A percentile compares a stretch with the other conserved stretches of the same genome.
These are phyloP conservation scores for Anabacerthia variegaticeps DNA, from an alignment of 2,797 vertebrate genomes.

Conservation along the genomic window DNA sequence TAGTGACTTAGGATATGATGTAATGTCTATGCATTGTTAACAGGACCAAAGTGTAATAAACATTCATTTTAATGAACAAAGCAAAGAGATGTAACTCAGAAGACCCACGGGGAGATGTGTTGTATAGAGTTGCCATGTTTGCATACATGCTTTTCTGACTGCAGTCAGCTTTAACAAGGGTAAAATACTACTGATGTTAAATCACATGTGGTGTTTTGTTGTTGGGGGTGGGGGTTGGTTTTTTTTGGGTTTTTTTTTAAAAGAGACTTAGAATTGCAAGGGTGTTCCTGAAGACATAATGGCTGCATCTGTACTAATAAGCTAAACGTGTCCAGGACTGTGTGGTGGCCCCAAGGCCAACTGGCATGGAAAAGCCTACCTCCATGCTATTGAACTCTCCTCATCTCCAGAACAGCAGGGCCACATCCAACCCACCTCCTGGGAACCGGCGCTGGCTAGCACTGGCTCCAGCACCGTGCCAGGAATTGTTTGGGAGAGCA, in stretches of 20 bases:
- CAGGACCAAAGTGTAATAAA: conserved; percentile 52
- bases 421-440: conserved; percentile 48
- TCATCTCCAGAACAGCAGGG: conserved; percentile 30
- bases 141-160: conserved; percentile 58
- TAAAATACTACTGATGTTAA: conserved; percentile 65
- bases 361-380: conserved; percentile 38
- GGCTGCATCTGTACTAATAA: conserved; percentile 42
- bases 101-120: conserved; percentile 33
- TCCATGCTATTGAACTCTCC: conserved; percentile 10
- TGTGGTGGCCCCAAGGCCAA: neutral
- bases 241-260: neutral
- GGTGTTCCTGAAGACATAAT: conserved; percentile 32
- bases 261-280: conserved; percentile 10
- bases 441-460: neutral
- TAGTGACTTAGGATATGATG: conserved; percentile 65
- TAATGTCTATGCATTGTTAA: conserved; percentile 64
- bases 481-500: conserved; percentile 28
- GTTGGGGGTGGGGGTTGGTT: neutral
- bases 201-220: conserved; percentile 40
- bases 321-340: neutral
- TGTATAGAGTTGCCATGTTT: conserved; percentile 56
- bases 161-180: conserved; percentile 61
- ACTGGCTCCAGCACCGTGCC: neutral
- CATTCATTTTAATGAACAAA: conserved; percentile 62
- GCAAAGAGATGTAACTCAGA: conserved; percentile 59